phyloP scores from a whole-genome alignment of 2,888 invertebrate genomes.

The Oscheius sp. region DNA sequence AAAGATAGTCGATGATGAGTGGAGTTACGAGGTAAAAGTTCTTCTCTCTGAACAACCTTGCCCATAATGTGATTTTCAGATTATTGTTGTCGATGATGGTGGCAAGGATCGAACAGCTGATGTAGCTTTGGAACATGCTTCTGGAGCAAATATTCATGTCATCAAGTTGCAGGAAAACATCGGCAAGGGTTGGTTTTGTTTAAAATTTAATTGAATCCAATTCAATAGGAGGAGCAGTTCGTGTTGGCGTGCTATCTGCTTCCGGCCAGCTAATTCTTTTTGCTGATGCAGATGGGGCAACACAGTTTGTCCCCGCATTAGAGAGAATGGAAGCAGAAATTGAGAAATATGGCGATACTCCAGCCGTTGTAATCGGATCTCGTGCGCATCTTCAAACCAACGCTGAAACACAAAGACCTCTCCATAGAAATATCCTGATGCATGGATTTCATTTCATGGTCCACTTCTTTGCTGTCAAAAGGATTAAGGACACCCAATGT shows the following conservation, averaged over 20 bases:
- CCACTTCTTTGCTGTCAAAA: slow-evolving; percentile 88
- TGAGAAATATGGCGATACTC: slow-evolving; percentile 70
- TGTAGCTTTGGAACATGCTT: slow-evolving; percentile 83
- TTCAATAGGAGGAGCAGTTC: slow-evolving; percentile 81
- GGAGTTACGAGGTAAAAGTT: slow-evolving; percentile 84
- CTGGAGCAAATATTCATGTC: slow-evolving; percentile 85
- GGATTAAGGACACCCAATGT: slow-evolving; percentile 94
- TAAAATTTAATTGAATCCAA: background rate
- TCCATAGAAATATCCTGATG: slow-evolving; percentile 86
- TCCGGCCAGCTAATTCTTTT: slow-evolving; percentile 88
- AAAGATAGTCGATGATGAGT: slow-evolving; percentile 19
- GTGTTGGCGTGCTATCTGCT: slow-evolving; percentile 86
- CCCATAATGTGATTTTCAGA: slow-evolving; percentile 30
- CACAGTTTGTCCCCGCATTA: slow-evolving; percentile 85
- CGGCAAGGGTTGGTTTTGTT: slow-evolving; percentile 81
- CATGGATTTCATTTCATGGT: slow-evolving; percentile 93
- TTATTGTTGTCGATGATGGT: slow-evolving; percentile 89
- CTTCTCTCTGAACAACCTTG: background rate
- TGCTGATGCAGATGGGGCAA: slow-evolving; percentile 99
- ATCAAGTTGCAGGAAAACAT: slow-evolving; percentile 86
- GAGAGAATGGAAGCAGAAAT: slow-evolving; percentile 79
- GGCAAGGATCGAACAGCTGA: slow-evolving; percentile 87
- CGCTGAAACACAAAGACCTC: slow-evolving; percentile 79
- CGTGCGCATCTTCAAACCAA: slow-evolving; percentile 90
- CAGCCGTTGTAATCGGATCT: slow-evolving; percentile 64